These are phyloP conservation scores for Microcebus tavaratra DNA, from an alignment of 2,113 vertebrate species.

Conservation along the genomic window DNA sequence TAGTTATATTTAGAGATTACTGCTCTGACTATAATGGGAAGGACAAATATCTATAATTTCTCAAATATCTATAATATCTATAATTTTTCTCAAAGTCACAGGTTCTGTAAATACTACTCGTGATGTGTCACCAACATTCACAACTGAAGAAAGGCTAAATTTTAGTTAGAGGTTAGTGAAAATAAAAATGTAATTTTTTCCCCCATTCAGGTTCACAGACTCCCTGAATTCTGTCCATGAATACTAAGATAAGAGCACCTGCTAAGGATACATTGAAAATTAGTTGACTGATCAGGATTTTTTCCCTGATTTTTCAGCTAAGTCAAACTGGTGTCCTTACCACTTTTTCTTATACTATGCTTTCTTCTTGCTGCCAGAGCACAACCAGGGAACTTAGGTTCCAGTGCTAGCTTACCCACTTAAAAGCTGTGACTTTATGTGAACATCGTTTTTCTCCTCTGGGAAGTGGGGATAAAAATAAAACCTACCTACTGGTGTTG, in stretches of 20 bases:
- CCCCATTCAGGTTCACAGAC: background rate
- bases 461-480: background rate
- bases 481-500: background rate
- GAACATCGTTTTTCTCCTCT: background rate
- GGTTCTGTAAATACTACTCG: slow-evolving; percentile 60
- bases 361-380: slow-evolving; percentile 17
- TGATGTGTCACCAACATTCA: slow-evolving; percentile 16
- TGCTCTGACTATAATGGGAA: slow-evolving; percentile 8
- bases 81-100: slow-evolving; percentile 52
- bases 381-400: background rate
- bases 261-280: background rate
- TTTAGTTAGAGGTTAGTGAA: slow-evolving; percentile 55
- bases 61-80: slow-evolving; percentile 30
- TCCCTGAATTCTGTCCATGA: background rate
- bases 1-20: slow-evolving; percentile 45
- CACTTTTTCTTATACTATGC: background rate
- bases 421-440: background rate
- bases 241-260: background rate
- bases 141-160: slow-evolving; percentile 55
- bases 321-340: background rate
- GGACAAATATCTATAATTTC: slow-evolving; percentile 56
- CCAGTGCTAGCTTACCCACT: background rate
- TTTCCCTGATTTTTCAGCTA: background rate
- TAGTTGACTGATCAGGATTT: background rate
- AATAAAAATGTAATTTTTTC: background rate